Evolutionary conservation across 2,888 invertebrate species (phyloP).

Genomic region (Vannuccia rotundouncinata): DNA sequence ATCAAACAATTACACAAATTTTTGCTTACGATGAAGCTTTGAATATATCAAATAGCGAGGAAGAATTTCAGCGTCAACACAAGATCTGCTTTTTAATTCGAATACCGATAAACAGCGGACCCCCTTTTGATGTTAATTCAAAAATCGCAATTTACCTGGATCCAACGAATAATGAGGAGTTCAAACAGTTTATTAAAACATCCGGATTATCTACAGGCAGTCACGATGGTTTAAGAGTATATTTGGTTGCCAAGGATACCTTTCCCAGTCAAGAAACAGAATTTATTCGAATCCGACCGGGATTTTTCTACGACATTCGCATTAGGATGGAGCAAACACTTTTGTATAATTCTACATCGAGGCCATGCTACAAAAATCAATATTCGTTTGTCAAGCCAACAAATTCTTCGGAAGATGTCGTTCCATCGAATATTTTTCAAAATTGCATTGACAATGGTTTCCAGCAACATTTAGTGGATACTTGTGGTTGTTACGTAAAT

Average conservation of each 20-base stretch:
- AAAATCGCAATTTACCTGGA: neutral
- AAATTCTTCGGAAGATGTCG: neutral
- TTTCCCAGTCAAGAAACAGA: neutral
- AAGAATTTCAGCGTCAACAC: neutral
- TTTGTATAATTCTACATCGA: neutral
- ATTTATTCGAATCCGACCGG: neutral
- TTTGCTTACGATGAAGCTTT: neutral
- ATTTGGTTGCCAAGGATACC: neutral
- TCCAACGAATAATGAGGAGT: neutral
- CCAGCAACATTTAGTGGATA: neutral
- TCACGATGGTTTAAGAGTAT: neutral
- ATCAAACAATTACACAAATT: neutral
- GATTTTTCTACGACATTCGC: neutral
- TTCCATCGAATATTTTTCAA: neutral
- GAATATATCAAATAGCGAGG: neutral
- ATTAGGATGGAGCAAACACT: neutral
- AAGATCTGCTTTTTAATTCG: neutral
- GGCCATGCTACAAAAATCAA: neutral
- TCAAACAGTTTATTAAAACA: neutral
- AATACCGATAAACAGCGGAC: neutral
- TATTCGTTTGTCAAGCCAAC: neutral
- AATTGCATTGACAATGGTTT: neutral
- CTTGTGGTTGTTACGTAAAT: neutral
- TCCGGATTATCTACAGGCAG: neutral
- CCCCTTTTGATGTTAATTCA: neutral